A percentile compares a stretch with the other conserved stretches of the same genome.
phyloP scores from a whole-genome alignment of 2,113 vertebrate species.

The Atrichornis clamosus region DNA sequence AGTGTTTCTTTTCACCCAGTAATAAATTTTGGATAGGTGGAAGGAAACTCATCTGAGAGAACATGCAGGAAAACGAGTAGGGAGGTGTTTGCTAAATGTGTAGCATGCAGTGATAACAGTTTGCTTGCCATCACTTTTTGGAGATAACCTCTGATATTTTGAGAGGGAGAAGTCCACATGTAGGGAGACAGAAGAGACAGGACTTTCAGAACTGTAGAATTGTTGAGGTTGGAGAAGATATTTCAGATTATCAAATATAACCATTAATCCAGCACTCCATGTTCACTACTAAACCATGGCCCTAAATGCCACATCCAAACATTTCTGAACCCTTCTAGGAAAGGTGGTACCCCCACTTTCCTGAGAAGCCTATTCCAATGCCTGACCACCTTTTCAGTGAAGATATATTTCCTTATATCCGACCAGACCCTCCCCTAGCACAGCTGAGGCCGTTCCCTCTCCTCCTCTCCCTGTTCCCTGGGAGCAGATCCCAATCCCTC shows the following conservation, averaged over 20 bases:
- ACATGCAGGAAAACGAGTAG: background rate
- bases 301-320: too few species aligned
- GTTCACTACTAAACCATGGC: background rate
- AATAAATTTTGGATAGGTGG: background rate
- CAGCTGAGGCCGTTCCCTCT: background rate
- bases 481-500: background rate
- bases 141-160: background rate
- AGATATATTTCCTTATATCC: background rate
- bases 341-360: background rate
- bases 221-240: background rate
- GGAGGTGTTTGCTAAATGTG: background rate
- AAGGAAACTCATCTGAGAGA: background rate
- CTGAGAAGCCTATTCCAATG: background rate
- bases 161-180: background rate
- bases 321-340: background rate
- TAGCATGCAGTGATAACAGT: background rate
- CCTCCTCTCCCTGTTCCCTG: background rate
- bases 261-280: background rate
- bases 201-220: background rate
- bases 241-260: background rate
- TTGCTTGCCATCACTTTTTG: background rate
- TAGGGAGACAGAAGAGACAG: background rate
- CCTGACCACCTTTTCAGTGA: background rate
- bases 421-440: background rate
- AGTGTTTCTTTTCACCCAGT: background rate